Conservation (phyloP, 2,113 vertebrate genomes). For the Megaceryle maxima region DNA sequence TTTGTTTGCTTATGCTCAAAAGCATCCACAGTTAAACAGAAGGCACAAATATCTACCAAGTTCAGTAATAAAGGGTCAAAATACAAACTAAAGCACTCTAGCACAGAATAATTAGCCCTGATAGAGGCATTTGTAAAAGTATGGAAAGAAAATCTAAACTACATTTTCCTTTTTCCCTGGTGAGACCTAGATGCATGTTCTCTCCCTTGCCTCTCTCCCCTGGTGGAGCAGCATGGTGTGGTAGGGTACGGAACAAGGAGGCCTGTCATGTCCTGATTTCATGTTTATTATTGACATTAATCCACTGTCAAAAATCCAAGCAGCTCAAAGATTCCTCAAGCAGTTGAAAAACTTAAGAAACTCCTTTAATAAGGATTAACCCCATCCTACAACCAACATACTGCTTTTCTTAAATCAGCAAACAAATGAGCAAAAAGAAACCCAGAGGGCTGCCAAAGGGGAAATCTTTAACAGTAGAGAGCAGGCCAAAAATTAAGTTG, state of each 20-base stretch:
- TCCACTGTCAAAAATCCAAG: conserved; percentile 47
- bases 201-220: background rate
- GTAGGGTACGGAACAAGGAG: background rate
- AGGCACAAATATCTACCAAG: background rate
- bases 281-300: conserved; percentile 35
- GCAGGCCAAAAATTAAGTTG: background rate
- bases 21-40: background rate
- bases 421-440: background rate
- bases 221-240: background rate
- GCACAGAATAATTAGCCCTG: background rate
- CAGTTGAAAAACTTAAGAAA: conserved; percentile 29
- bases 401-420: background rate
- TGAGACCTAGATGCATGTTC: background rate
- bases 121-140: background rate
- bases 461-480: background rate
- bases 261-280: background rate
- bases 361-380: conserved; percentile 3
- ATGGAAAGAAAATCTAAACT: background rate
- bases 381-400: background rate
- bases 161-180: background rate
- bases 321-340: conserved; percentile 27
- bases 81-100: background rate
- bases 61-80: background rate
- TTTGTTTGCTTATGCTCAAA: background rate
- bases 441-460: background rate